These are phyloP conservation scores for Mormoops blainvillei DNA, from an alignment of 2,113 vertebrate species.

Conservation along the genomic window DNA sequence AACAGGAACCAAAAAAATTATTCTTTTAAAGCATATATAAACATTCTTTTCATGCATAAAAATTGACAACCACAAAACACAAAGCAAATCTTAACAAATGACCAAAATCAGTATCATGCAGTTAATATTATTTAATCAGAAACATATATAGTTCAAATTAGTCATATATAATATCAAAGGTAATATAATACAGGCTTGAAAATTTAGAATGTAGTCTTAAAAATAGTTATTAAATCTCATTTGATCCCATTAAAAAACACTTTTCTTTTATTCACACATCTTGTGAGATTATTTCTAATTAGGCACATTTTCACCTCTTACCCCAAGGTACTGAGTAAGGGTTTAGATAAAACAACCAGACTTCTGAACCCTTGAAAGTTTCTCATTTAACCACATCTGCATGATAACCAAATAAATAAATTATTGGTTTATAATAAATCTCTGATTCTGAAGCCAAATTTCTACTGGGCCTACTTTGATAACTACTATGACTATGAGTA, in stretches of 20 bases:
- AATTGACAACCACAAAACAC: background rate
- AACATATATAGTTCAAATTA: background rate
- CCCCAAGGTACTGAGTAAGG: background rate
- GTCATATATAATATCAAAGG: background rate
- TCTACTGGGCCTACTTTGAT: background rate
- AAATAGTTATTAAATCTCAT: background rate
- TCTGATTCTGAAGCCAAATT: background rate
- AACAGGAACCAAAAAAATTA: background rate
- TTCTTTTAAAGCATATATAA: background rate
- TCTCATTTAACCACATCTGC: background rate
- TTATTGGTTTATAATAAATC: background rate
- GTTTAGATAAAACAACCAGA: background rate
- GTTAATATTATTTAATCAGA: background rate
- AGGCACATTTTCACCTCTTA: background rate
- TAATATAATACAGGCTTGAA: background rate
- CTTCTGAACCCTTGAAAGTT: background rate
- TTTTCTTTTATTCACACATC: background rate
- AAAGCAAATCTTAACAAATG: background rate
- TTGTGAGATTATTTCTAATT: background rate
- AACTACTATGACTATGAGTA: background rate
- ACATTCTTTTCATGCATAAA: background rate
- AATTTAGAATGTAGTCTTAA: background rate
- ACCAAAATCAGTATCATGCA: background rate
- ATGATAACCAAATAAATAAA: background rate
- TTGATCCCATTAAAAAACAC: background rate